Evolutionary conservation across 1,140 invertebrate species (phyloP).

Genomic region (Neodiprion virginianus): DNA sequence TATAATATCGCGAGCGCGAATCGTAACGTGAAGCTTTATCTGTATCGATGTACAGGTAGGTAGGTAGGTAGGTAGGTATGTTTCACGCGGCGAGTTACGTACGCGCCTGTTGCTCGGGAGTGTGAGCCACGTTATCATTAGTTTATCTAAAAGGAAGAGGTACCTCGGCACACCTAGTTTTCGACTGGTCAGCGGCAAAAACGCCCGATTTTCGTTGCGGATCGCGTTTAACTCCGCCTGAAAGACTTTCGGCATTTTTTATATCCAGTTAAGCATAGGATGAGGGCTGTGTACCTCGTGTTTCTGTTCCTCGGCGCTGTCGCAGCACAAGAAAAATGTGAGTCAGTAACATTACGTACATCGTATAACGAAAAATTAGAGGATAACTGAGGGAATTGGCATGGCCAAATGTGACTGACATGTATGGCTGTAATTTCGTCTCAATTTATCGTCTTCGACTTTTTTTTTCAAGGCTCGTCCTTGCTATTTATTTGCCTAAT

Average conservation of each 20-base stretch:
- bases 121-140: slow-evolving; percentile 12
- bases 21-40: background rate
- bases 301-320: slow-evolving; percentile 15
- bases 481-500: too few relatives aligned
- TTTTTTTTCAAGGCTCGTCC: too few relatives aligned
- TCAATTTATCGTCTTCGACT: too few relatives aligned
- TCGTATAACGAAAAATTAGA: background rate
- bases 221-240: background rate
- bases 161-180: slow-evolving; percentile 18
- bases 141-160: slow-evolving; percentile 11
- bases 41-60: background rate
- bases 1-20: background rate
- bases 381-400: background rate
- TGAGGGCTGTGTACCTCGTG: slow-evolving; percentile 16
- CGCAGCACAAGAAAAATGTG: slow-evolving; percentile 19
- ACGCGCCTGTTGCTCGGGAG: background rate
- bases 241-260: background rate
- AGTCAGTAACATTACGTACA: slow-evolving; percentile 9
- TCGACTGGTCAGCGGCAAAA: slow-evolving; percentile 9
- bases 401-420: background rate
- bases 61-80: background rate
- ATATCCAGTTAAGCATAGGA: background rate
- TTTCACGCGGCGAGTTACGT: background rate
- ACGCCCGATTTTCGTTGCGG: background rate
- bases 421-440: background rate